Evolutionary conservation across 2,113 vertebrate species (phyloP).

Genomic region (Toxostoma redivivum): DNA sequence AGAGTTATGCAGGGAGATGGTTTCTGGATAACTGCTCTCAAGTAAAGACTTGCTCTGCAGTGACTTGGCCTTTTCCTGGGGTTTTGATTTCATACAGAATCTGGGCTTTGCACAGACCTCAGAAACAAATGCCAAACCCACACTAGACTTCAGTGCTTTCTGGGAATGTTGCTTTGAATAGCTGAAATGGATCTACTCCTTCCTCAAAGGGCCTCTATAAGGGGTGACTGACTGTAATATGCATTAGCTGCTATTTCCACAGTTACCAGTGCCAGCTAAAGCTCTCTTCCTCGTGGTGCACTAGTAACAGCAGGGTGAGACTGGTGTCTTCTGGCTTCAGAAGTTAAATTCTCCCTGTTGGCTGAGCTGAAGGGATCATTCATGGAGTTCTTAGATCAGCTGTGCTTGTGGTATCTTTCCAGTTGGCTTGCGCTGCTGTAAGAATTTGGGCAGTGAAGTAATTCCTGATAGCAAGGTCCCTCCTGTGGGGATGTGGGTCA

Average conservation of each 20-base stretch:
- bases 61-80: not conserved
- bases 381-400: not conserved
- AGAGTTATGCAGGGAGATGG: not conserved
- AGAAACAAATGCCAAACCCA: not conserved
- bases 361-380: not conserved
- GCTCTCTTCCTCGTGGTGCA: not conserved
- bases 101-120: not conserved
- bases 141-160: not conserved
- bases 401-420: not conserved
- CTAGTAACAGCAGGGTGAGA: not conserved
- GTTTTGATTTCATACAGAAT: not conserved
- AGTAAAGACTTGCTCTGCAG: not conserved
- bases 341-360: not conserved
- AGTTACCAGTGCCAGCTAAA: not conserved
- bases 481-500: not conserved
- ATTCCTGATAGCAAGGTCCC: not conserved
- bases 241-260: not conserved
- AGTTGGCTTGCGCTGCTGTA: not conserved
- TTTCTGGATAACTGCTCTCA: not conserved
- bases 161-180: constrained; percentile 4
- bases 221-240: not conserved
- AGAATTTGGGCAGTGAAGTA: not conserved
- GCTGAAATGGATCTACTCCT: not conserved
- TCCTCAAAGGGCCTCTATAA: not conserved
- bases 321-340: not conserved